Evolutionary conservation across 2,113 vertebrate species (phyloP).

Genomic region (Paedocypris sp.): DNA sequence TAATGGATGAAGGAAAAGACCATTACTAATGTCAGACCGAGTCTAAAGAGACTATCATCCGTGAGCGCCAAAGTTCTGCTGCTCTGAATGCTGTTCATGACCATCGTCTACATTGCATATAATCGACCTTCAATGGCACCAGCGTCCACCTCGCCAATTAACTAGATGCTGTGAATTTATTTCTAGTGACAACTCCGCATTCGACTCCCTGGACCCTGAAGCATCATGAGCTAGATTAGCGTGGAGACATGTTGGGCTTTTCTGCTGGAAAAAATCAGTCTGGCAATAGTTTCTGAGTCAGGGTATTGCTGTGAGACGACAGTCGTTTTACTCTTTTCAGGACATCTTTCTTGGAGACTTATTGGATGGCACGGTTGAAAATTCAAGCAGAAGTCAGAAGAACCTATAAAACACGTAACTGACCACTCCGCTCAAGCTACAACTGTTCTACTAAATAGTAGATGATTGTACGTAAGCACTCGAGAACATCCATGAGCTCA

Average conservation of each 20-base stretch:
- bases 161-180: conserved; percentile 26
- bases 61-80: conserved; percentile 44
- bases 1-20: conserved; percentile 57
- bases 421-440: too few relatives aligned
- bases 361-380: too few relatives aligned
- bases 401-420: too few relatives aligned
- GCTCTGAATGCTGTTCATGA: conserved; percentile 44
- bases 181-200: background rate
- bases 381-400: too few relatives aligned
- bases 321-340: too few relatives aligned
- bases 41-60: conserved; percentile 56
- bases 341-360: too few relatives aligned
- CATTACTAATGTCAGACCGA: conserved; percentile 56
- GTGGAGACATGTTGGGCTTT: background rate
- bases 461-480: too few relatives aligned
- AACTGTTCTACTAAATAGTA: too few relatives aligned
- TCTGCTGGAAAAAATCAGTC: background rate
- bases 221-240: background rate
- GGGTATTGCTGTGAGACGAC: too few relatives aligned
- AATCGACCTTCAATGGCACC: conserved; percentile 17
- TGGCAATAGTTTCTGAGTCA: too few relatives aligned
- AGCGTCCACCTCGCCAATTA: conserved; percentile 37
- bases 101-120: conserved; percentile 30
- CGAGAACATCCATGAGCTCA: too few relatives aligned
- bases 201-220: too few relatives aligned